These are phyloP conservation scores for Oscheius sp. DNA, from an alignment of 2,888 invertebrate species.

Conservation along the genomic window DNA sequence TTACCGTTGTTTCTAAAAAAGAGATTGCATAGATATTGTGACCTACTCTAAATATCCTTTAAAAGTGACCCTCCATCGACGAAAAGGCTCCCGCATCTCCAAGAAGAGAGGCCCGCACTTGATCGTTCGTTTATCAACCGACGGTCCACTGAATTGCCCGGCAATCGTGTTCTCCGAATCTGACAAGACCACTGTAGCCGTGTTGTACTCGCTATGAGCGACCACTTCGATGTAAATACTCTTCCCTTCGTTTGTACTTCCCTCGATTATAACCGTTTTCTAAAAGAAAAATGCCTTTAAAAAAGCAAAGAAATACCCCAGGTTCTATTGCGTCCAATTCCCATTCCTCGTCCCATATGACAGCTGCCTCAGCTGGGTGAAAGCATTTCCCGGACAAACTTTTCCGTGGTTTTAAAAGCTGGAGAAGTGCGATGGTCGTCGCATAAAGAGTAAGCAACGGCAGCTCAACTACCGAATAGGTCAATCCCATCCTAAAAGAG, in stretches of 20 bases:
- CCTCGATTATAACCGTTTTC: slow-evolving; percentile 30
- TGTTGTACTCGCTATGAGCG: slow-evolving; percentile 7
- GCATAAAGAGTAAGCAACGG: slow-evolving; percentile 23
- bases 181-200: slow-evolving; percentile 13
- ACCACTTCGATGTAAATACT: slow-evolving; percentile 31
- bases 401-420: slow-evolving; percentile 21
- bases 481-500: slow-evolving; percentile 23
- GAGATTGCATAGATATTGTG: too few species aligned
- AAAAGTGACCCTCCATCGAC: slow-evolving; percentile 59
- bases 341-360: slow-evolving; percentile 28
- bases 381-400: slow-evolving; percentile 13
- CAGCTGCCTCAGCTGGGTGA: slow-evolving; percentile 25
- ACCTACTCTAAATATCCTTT: slow-evolving; percentile 55
- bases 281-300: slow-evolving; percentile 8
- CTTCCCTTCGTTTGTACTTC: slow-evolving; percentile 9
- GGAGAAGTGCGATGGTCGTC: not conserved
- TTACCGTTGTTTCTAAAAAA: slow-evolving; percentile 34
- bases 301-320: slow-evolving; percentile 12
- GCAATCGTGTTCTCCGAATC: not conserved
- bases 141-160: slow-evolving; percentile 26
- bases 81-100: slow-evolving; percentile 60
- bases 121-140: slow-evolving; percentile 16
- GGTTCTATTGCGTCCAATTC: slow-evolving; percentile 9
- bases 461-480: slow-evolving; percentile 7
- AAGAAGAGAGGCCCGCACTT: slow-evolving; percentile 51